Evolutionary conservation across 2,113 vertebrate species (phyloP).

Genomic region (Vireo altiloquus): DNA sequence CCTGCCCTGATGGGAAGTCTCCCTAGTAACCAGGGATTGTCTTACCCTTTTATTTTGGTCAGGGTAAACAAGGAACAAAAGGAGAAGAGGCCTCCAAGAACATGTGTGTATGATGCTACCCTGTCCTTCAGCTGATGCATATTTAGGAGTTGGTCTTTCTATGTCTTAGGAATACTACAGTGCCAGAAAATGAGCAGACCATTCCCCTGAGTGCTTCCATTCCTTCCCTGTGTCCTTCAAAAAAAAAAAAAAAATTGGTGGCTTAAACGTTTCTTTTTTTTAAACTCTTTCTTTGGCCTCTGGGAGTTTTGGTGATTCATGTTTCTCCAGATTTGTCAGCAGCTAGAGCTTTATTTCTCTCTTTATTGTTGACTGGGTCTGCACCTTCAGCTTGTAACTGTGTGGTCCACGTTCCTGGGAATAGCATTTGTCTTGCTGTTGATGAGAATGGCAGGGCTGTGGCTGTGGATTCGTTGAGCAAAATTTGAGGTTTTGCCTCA

Average conservation of each 20-base stretch:
- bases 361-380: background rate
- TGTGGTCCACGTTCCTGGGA: background rate
- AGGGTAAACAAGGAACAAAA: background rate
- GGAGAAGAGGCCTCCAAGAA: background rate
- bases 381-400: background rate
- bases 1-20: background rate
- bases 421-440: background rate
- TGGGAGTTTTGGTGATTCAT: background rate
- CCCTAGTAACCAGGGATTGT: background rate
- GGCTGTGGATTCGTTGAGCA: background rate
- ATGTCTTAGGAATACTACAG: background rate
- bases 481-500: background rate
- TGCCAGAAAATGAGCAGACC: background rate
- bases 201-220: accelerated
- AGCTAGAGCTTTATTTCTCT: background rate
- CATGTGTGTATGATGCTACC: accelerated
- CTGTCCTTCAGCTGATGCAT: background rate
- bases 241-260: background rate
- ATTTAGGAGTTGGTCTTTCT: background rate
- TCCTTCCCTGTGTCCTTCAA: background rate
- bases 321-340: background rate
- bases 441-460: background rate
- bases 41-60: background rate
- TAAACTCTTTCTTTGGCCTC: background rate
- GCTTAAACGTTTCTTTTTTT: background rate